These are phyloP conservation scores for Musca vetustissima DNA, from an alignment of 1,140 invertebrate species.

Conservation along the genomic window DNA sequence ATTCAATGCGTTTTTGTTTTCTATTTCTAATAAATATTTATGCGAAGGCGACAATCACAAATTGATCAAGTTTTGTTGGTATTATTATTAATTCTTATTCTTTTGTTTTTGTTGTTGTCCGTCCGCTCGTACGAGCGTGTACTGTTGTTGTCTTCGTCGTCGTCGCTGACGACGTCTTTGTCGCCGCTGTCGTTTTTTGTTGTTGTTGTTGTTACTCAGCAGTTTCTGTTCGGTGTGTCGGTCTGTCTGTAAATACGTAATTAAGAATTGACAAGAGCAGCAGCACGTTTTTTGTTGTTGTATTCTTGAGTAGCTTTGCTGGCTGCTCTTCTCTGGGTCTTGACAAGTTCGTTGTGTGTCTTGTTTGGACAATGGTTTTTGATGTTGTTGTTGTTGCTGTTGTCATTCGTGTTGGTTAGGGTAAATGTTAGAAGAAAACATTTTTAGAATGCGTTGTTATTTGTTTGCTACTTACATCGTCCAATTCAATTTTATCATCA, in stretches of 20 bases:
- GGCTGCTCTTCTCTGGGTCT: neutral
- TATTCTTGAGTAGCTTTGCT: neutral
- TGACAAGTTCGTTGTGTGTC: neutral
- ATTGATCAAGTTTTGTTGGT: slow-evolving; percentile 12
- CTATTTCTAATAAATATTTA: too few relatives aligned
- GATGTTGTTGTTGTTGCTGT: neutral
- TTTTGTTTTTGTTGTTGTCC: neutral
- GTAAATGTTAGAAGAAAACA: too few relatives aligned
- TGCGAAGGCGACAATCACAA: slow-evolving; percentile 1
- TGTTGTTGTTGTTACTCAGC: too few relatives aligned
- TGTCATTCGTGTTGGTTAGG: too few relatives aligned
- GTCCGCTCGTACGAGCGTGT: too few relatives aligned
- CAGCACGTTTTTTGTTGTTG: too few relatives aligned
- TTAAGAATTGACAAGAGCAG: slow-evolving; percentile 2
- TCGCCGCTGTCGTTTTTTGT: too few relatives aligned
- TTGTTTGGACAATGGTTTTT: neutral
- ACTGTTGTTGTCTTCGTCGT: too few relatives aligned
- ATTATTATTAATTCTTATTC: neutral
- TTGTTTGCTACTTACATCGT: slow-evolving; percentile 65
- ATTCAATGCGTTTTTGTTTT: too few relatives aligned
- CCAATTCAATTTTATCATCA: slow-evolving; percentile 81
- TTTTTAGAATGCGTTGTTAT: neutral
- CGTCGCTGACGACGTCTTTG: too few relatives aligned
- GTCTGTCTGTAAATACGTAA: slow-evolving; percentile 9
- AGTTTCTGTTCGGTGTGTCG: too few relatives aligned